phyloP scores from a whole-genome alignment of 1,140 invertebrate genomes.

The Lucilia cuprina region DNA sequence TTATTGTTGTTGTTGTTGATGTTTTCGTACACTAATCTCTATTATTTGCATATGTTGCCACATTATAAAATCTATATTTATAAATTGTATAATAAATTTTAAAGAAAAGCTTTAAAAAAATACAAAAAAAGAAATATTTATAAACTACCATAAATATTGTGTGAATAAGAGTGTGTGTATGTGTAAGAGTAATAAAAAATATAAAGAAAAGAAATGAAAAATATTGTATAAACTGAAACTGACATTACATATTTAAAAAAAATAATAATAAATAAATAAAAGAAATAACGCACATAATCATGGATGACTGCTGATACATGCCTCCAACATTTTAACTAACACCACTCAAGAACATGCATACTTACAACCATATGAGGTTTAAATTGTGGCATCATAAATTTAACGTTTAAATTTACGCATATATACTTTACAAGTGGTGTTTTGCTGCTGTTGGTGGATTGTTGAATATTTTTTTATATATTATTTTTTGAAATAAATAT shows the following conservation, averaged over 20 bases:
- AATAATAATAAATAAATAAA: no score
- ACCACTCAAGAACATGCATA: neutral
- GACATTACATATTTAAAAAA: constrained; percentile 12
- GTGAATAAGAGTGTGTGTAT: no score
- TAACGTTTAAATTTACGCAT: neutral
- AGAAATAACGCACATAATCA: constrained; percentile 19
- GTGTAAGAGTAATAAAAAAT: no score
- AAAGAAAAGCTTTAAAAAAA: neutral
- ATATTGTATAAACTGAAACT: neutral
- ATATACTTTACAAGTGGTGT: neutral
- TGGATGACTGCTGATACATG: neutral
- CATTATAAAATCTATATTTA: constrained; percentile 2
- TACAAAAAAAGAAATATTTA: no score
- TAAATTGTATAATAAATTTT: constrained; percentile 11
- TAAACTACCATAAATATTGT: neutral
- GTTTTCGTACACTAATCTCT: constrained; percentile 3
- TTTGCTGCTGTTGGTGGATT: neutral
- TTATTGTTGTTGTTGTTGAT: neutral
- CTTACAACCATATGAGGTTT: neutral
- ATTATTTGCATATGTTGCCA: constrained; percentile 18
- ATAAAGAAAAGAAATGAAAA: neutral
- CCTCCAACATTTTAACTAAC: neutral
- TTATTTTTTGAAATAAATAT: constrained; percentile 15
- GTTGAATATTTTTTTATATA: neutral
- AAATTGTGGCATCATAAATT: neutral